These are phyloP conservation scores for Gymnarchus niloticus DNA, from an alignment of 2,113 vertebrate genomes.

Conservation along the genomic window DNA sequence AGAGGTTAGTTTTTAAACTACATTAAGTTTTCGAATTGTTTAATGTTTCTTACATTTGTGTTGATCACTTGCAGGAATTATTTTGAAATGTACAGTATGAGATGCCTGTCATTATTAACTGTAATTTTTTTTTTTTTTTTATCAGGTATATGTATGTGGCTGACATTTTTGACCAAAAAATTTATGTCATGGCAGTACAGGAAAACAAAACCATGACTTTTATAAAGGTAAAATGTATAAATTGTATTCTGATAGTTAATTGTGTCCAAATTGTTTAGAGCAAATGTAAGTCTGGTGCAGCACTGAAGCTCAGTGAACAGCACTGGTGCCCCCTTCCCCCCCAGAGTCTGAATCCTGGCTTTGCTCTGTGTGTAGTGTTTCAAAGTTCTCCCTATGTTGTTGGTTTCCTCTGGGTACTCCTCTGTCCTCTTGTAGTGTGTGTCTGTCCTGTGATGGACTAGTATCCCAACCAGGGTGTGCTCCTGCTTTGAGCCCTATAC, in stretches of 20 bases:
- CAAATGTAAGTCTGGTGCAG: too few species aligned
- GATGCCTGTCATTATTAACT: too few species aligned
- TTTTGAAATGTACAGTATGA: not conserved
- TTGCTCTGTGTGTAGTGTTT: not conserved
- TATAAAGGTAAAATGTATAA: conserved; percentile 79
- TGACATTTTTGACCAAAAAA: conserved; percentile 55
- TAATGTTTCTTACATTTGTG: not conserved
- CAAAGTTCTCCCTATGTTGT: not conserved
- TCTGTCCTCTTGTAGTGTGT: not conserved
- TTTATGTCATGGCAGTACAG: conserved; percentile 73
- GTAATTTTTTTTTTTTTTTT: conserved; percentile 13
- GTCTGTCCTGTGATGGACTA: not conserved
- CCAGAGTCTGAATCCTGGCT: too few species aligned
- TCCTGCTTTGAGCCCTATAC: not conserved
- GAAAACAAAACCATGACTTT: conserved; percentile 63
- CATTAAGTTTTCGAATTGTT: not conserved
- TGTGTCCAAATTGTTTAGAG: not conserved
- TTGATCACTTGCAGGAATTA: not conserved
- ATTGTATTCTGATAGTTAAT: too few species aligned
- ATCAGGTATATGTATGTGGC: conserved; percentile 77
- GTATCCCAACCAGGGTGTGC: not conserved
- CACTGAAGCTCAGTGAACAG: too few species aligned
- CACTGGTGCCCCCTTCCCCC: too few species aligned
- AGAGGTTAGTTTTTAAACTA: conserved; percentile 38
- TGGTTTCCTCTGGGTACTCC: not conserved